Evolutionary conservation across 2,888 invertebrate genomes (phyloP).

Genomic region (Drosophila robusta): DNA sequence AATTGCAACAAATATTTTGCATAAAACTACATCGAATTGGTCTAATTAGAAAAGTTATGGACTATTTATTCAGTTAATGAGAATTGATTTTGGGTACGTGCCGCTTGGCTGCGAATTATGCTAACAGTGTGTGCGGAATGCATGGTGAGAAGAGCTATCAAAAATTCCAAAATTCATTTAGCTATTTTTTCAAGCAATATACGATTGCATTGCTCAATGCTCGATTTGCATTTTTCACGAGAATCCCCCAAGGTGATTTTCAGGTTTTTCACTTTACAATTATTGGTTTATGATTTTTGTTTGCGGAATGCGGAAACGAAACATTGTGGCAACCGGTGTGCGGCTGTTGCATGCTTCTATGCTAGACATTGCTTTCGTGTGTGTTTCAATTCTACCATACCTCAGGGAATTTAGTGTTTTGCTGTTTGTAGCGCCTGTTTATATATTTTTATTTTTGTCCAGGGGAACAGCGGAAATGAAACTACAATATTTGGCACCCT

Average conservation of each 20-base stretch:
- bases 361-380: neutral
- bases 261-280: too few species aligned
- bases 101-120: conserved; percentile 20
- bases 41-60: neutral
- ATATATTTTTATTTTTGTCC: too few species aligned
- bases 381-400: conserved; percentile 1
- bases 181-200: too few species aligned
- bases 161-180: neutral
- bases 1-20: conserved; percentile 12
- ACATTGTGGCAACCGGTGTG: neutral
- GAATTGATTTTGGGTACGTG: conserved; percentile 32
- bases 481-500: neutral
- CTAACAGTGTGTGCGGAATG: conserved; percentile 3
- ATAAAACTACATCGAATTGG: conserved; percentile 7
- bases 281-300: neutral
- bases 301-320: conserved; percentile 5
- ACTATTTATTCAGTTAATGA: conserved; percentile 11
- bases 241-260: conserved; percentile 1
- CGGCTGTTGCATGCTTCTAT: neutral
- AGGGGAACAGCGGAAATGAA: neutral
- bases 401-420: neutral
- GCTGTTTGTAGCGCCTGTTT: too few species aligned
- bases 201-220: too few species aligned
- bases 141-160: neutral
- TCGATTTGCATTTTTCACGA: neutral